Base-by-base conservation (phyloP, 2,113 vertebrate species). In the Paratilapia polleni region DNA sequence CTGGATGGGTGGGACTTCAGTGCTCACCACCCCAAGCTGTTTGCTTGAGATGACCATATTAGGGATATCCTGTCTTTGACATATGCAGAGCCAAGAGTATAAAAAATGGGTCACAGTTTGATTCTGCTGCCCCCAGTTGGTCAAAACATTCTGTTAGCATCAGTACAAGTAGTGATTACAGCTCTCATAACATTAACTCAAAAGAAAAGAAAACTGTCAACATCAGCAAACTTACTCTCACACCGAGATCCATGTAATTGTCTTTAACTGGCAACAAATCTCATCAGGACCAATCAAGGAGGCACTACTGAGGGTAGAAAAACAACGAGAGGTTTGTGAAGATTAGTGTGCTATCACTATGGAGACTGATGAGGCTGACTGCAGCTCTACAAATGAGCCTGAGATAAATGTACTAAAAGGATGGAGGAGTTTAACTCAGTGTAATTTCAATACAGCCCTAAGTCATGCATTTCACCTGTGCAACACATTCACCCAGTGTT, bases 261-360 rank as follows among this genome's bases (percentile, higher is more conserved):
- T 57, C 47, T 85, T 26, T 15, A 81, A 83, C 78, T 58, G 41
- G 54, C 12, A 13, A 2, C 63, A 34, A 52, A 52, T 80, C 24
- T 66, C 17, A 81, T 66, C 60, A 76, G 73, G 59, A 73, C 57
- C 60, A 64, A 84, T 74, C 22, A 74, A 20, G n/a, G 56, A 28
- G 61, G 54, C 36, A 58, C 57, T 6, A n/a, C 2, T 77, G 5
- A n/a, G 12, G 56, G 20, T 22, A 6, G 58, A 56, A 14, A 41
- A 24, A 78, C 26, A 0, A 43, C 5, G 47, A 62, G 20, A 24
- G 31, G 73, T 9, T 54, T 12, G 36, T 54, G 38, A 41, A 56
- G 68, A 86, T 76, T 22, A 64, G 60, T 54, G 70, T 60, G 28
- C 41, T 10, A 62, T 84, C 82, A 2, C 81, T 38, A 86, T 78